phyloP scores from a whole-genome alignment of 2,113 vertebrate species.

The Pangasianodon gigas region DNA sequence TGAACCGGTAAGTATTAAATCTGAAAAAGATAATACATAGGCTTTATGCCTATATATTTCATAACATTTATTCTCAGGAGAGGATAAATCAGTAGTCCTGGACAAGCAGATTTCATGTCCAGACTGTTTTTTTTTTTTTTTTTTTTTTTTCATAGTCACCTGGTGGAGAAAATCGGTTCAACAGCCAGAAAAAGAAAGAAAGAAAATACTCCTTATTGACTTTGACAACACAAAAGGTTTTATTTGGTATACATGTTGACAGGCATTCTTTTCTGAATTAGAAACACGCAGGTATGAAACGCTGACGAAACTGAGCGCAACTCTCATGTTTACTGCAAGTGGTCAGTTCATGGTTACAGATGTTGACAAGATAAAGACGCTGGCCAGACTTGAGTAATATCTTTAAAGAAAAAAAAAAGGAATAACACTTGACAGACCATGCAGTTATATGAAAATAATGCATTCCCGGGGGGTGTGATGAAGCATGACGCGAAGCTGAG shows the following conservation, averaged over 20 bases:
- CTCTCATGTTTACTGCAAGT: not conserved
- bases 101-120: not conserved
- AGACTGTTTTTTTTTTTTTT: not conserved
- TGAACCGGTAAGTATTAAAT: slow-evolving; percentile 69
- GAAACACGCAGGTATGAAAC: not conserved
- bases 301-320: no score
- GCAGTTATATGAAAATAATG: no score
- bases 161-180: not conserved
- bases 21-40: not conserved
- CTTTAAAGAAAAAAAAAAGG: no score
- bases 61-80: not conserved
- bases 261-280: not conserved
- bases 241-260: no score
- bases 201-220: not conserved
- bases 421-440: no score
- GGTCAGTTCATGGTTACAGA: no score
- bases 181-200: not conserved
- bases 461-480: no score
- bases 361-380: no score
- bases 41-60: not conserved
- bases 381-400: no score
- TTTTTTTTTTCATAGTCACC: not conserved
- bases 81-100: not conserved
- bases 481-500: no score
- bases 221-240: no score